Conservation (phyloP, 1,140 invertebrate species). For the Drosophila eugracilis region DNA sequence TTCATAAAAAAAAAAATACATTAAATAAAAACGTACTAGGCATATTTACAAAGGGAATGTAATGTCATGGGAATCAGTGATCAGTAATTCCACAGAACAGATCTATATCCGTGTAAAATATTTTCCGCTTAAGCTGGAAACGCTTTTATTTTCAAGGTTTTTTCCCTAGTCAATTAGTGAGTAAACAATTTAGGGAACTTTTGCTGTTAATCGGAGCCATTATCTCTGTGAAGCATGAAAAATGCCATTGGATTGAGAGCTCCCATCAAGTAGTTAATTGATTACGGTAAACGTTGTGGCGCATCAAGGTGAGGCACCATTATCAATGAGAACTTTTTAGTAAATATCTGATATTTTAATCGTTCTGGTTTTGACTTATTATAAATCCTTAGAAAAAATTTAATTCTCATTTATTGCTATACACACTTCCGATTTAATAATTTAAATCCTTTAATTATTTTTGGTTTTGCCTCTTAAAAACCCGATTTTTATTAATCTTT, state of each 20-base stretch:
- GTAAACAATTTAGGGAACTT: constrained; percentile 35
- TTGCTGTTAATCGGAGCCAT: constrained; percentile 30
- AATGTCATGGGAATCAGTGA: constrained; percentile 26
- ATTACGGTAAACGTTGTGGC: constrained; percentile 38
- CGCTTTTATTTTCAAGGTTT: constrained; percentile 6
- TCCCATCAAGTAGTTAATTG: constrained; percentile 29
- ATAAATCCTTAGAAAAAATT: background rate
- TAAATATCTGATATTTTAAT: background rate
- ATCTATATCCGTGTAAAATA: background rate
- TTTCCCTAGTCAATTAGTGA: constrained; percentile 27
- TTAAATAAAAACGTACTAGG: constrained; percentile 4
- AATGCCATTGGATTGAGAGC: constrained; percentile 4
- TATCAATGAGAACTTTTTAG: constrained; percentile 3
- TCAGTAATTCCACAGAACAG: constrained; percentile 24
- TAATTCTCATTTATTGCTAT: too few relatives aligned
- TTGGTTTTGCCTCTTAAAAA: background rate
- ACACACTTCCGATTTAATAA: background rate
- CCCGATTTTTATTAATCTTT: background rate
- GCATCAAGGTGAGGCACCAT: constrained; percentile 21
- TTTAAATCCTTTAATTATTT: background rate
- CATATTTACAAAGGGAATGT: constrained; percentile 11
- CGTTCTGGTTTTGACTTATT: background rate
- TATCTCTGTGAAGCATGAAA: constrained; percentile 9
- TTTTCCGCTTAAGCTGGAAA: constrained; percentile 22
- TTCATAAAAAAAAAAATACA: constrained; percentile 38